These are phyloP conservation scores for Lomographa bimaculata DNA, from an alignment of 2,888 invertebrate species.

Conservation along the genomic window DNA sequence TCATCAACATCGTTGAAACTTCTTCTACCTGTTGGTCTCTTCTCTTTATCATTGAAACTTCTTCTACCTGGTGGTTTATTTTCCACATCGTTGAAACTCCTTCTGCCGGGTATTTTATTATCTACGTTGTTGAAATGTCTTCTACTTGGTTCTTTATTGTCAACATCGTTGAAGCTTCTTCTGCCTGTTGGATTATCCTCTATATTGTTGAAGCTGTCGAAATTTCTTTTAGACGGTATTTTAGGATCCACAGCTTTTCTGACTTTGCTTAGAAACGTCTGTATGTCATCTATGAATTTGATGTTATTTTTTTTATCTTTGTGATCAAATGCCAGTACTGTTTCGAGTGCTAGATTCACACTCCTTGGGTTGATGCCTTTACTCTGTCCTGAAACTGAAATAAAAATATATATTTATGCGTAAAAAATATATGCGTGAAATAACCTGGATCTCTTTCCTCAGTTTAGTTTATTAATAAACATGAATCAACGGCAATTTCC, in stretches of 20 bases:
- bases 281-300: slow-evolving; percentile 44
- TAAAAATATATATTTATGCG: too few species aligned
- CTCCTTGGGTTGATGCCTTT: slow-evolving; percentile 37
- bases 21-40: too few species aligned
- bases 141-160: neutral
- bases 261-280: slow-evolving; percentile 43
- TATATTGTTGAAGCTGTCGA: neutral
- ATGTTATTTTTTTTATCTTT: slow-evolving; percentile 42
- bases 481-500: too few species aligned
- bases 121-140: slow-evolving; percentile 2
- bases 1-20: neutral
- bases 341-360: slow-evolving; percentile 56
- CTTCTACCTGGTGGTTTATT: slow-evolving; percentile 17
- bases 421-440: too few species aligned
- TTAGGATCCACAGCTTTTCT: slow-evolving; percentile 31
- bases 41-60: neutral
- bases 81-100: too few species aligned
- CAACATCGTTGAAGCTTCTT: slow-evolving; percentile 2
- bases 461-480: too few species aligned
- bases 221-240: slow-evolving; percentile 9
- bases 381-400: neutral
- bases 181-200: slow-evolving; percentile 4
- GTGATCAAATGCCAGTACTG: slow-evolving; percentile 52
- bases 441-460: too few species aligned
- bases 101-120: neutral